These are phyloP conservation scores for Drosophila quadrilineata DNA, from an alignment of 1,140 invertebrate species.

Conservation along the genomic window DNA sequence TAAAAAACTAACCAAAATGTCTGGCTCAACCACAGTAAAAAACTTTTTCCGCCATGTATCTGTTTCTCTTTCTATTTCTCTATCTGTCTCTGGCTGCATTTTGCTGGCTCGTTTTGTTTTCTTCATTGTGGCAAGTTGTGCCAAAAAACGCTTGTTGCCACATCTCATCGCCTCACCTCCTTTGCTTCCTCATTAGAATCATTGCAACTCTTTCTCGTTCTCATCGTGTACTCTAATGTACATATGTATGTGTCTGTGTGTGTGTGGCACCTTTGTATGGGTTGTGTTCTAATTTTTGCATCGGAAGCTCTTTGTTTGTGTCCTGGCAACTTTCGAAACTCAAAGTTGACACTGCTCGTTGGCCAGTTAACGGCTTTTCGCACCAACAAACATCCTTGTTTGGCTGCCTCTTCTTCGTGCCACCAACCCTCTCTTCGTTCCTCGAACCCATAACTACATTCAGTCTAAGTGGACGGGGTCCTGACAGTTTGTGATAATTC, in stretches of 20 bases:
- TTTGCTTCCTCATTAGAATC: constrained; percentile 29
- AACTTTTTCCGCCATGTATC: constrained; percentile 51
- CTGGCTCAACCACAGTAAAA: no score
- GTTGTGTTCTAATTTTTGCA: constrained; percentile 69
- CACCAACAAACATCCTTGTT: constrained; percentile 45
- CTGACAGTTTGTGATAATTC: constrained; percentile 2
- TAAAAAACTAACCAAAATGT: constrained; percentile 28
- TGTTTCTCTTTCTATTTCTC: not conserved
- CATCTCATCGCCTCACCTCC: not conserved
- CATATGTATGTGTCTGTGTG: not conserved
- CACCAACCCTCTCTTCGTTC: no score
- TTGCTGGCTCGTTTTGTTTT: not conserved
- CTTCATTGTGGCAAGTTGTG: constrained; percentile 26
- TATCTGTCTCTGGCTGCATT: not conserved
- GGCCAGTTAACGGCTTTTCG: constrained; percentile 69
- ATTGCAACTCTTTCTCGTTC: constrained; percentile 15
- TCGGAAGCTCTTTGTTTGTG: constrained; percentile 64
- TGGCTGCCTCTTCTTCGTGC: no score
- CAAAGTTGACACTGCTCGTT: constrained; percentile 61
- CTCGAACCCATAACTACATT: not conserved
- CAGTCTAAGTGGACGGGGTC: not conserved
- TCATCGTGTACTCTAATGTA: constrained; percentile 16
- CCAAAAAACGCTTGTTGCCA: constrained; percentile 15
- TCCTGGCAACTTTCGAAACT: constrained; percentile 52
- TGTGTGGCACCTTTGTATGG: constrained; percentile 56